Percentiles rank a stretch among this genome's conserved stretches.
phyloP scores from a whole-genome alignment of 2,797 vertebrate genomes.

The Eulemur coronatus region DNA sequence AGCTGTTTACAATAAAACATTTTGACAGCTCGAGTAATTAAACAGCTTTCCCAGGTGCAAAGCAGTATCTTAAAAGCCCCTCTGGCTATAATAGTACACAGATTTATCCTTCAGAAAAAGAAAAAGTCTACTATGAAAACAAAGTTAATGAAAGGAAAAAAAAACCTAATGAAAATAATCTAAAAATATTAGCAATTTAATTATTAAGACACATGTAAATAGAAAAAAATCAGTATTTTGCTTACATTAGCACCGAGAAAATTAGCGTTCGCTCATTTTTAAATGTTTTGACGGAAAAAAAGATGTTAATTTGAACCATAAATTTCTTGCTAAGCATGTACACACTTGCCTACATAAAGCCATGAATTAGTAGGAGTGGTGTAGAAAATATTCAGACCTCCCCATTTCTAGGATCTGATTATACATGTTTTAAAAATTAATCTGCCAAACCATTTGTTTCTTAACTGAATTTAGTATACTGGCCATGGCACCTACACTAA shows the following conservation, averaged over 20 bases:
- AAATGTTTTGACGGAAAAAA: neutral
- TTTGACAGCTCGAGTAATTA: slow-evolving; percentile 86
- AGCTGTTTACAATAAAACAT: slow-evolving; percentile 84
- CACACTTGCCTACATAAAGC: neutral
- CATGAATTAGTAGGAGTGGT: neutral
- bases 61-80: slow-evolving; percentile 81
- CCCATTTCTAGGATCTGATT: neutral
- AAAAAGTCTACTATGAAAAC: slow-evolving; percentile 67
- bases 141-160: slow-evolving; percentile 73
- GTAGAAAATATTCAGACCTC: neutral
- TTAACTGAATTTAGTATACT: neutral
- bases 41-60: slow-evolving; percentile 84
- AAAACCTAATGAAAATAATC: slow-evolving; percentile 53
- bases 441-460: neutral
- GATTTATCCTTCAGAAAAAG: slow-evolving; percentile 72
- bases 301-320: neutral
- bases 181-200: slow-evolving; percentile 57
- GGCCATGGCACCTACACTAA: neutral
- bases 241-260: slow-evolving; percentile 55
- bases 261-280: neutral
- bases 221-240: slow-evolving; percentile 62
- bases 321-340: slow-evolving; percentile 15
- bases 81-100: slow-evolving; percentile 78
- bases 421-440: neutral
- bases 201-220: slow-evolving; percentile 67